Conservation (phyloP, 2,797 vertebrate species). For the Pangasius krempfi region DNA sequence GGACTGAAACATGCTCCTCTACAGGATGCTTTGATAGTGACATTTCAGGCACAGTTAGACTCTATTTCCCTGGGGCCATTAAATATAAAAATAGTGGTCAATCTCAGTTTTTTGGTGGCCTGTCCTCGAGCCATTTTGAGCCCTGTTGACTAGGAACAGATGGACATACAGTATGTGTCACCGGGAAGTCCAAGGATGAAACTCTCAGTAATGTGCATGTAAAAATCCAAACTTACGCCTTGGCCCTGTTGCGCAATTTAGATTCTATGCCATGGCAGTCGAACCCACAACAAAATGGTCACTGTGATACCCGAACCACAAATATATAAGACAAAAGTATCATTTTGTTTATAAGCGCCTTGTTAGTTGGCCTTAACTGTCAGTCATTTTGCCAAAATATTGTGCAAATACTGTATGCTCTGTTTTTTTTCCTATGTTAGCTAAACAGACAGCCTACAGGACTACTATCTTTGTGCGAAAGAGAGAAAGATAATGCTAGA, state of each 20-base stretch:
- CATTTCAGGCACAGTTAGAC: conserved; percentile 77
- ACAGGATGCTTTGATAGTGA: conserved; percentile 71
- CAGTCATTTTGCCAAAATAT: not conserved
- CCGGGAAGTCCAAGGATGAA: conserved; percentile 72
- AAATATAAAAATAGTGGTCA: conserved; percentile 72
- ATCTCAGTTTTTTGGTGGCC: conserved; percentile 65
- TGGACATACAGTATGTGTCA: conserved; percentile 68
- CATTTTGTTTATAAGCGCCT: not conserved
- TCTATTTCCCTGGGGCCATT: conserved; percentile 68
- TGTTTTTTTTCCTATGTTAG: not conserved
- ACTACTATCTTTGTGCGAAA: conserved; percentile 49
- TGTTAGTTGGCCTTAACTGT: not conserved
- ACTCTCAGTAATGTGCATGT: conserved; percentile 68
- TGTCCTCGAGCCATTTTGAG: conserved; percentile 69
- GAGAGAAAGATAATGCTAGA: conserved; percentile 59
- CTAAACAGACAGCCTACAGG: not conserved
- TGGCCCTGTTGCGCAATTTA: conserved; percentile 72
- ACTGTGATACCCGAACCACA: not conserved
- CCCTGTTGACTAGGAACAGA: conserved; percentile 74
- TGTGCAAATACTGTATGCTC: not conserved
- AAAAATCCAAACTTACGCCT: conserved; percentile 74
- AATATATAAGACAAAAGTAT: not conserved
- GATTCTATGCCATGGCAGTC: conserved; percentile 70
- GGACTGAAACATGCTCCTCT: conserved; percentile 67
- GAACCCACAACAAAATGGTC: not conserved